A percentile compares a stretch with the other conserved stretches of the same genome.
Conservation (phyloP, 2,113 vertebrate genomes). For the Siphamia tubifer region DNA sequence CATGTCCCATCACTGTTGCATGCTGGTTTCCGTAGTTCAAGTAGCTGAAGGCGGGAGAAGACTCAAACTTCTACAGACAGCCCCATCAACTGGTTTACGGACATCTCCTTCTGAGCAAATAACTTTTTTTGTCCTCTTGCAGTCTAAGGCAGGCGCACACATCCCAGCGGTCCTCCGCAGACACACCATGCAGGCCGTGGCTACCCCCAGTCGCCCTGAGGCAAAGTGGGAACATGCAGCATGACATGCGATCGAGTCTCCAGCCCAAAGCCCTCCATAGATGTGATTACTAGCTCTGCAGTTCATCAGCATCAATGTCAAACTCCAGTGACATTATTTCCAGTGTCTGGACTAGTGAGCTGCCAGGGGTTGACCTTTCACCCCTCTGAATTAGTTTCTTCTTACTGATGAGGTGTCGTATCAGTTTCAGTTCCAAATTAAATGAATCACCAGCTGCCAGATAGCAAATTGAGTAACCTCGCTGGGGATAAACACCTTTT, state of each 20-base stretch:
- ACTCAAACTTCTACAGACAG: conserved; percentile 69
- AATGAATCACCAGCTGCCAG: conserved; percentile 1
- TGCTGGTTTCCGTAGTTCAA: conserved; percentile 72
- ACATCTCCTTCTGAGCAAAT: conserved; percentile 1
- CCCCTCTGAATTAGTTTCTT: conserved; percentile 16
- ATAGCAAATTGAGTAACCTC: conserved; percentile 2
- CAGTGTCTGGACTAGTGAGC: conserved; percentile 41
- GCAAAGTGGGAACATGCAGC: conserved; percentile 30
- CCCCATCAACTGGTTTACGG: conserved; percentile 47
- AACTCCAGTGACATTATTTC: conserved; percentile 28
- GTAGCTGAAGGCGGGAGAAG: conserved; percentile 68
- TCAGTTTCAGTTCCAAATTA: conserved; percentile 10
- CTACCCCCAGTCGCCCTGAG: conserved; percentile 1
- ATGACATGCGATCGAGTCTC: conserved; percentile 36
- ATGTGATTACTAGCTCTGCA: conserved; percentile 36
- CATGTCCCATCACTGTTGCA: conserved; percentile 77
- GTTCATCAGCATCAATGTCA: conserved; percentile 66
- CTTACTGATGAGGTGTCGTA: neutral
- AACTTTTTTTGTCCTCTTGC: neutral
- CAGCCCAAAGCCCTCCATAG: conserved; percentile 9
- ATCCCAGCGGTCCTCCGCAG: conserved; percentile 13
- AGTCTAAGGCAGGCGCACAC: conserved; percentile 17
- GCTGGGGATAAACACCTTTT: conserved; percentile 17
- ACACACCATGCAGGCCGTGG: conserved; percentile 21
- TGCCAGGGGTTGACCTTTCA: conserved; percentile 42